Evolutionary conservation across 1,140 invertebrate genomes (phyloP).

Genomic region (Drosophila tani): DNA sequence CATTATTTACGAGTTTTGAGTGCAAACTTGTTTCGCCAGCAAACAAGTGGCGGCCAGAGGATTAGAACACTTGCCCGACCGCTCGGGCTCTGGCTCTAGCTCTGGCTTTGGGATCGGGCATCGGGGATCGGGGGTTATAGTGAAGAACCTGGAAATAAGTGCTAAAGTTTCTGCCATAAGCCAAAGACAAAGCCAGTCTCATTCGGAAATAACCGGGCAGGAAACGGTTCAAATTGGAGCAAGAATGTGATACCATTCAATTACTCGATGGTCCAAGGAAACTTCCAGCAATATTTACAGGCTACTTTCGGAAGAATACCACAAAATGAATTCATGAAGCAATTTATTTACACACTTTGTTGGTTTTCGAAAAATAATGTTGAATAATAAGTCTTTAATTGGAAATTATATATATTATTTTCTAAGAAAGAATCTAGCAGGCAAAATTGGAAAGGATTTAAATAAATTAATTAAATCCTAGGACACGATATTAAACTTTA

Average conservation of each 20-base stretch:
- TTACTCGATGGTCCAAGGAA: constrained; percentile 3
- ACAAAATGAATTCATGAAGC: neutral
- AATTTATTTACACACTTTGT: neutral
- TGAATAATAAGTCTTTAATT: neutral
- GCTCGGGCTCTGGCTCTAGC: constrained; percentile 40
- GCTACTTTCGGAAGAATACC: neutral
- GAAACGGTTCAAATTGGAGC: constrained; percentile 9
- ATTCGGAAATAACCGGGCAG: constrained; percentile 20
- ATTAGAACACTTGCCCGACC: constrained; percentile 74
- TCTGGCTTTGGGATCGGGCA: neutral
- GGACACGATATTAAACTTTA: no score
- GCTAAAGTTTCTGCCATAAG: constrained; percentile 68
- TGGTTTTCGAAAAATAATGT: neutral
- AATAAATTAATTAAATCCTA: neutral
- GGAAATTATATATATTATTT: neutral
- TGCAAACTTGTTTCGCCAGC: constrained; percentile 78
- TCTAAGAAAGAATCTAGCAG: neutral
- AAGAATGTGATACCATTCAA: constrained; percentile 8
- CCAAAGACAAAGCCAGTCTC: constrained; percentile 67
- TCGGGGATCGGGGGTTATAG: neutral
- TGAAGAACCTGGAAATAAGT: constrained; percentile 59
- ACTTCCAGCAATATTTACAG: constrained; percentile 5
- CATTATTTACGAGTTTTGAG: constrained; percentile 83
- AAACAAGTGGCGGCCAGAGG: constrained; percentile 79
- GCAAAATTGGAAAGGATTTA: neutral